Base-by-base conservation (phyloP, 2,888 invertebrate genomes). In the Caenorhabditis drosophilae region DNA sequence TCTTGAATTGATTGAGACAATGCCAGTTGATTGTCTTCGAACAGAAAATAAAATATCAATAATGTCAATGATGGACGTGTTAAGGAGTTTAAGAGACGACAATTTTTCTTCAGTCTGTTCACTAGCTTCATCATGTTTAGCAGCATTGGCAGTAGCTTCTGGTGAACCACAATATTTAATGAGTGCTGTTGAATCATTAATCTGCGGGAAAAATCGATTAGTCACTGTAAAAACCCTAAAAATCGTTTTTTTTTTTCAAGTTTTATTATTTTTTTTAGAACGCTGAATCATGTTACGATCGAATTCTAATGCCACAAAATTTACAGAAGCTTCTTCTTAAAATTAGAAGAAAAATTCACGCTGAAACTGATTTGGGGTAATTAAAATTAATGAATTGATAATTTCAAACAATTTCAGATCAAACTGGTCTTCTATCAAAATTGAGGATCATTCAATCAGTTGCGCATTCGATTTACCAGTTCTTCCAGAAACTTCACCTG, bases 61-160 rank as follows among this genome's bases (percentile, higher is more conserved):
- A 58, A 88, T 89, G 88, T 84, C 91, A 38, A 86, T 96, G 47
- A 93, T 93, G 84, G 89, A 90, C 70, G 88, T 94, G 77, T 86
- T 96, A 47, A 87, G 92, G 48, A 45, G 55, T 22, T 66, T 83
- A 42, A 59, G 79, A 49, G 59, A 67, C 53, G 72, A 78, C 38
- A 78, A 73, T 52, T 70, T 71, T 36, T 63, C 75, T 3, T 63
- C 67, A n/a, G 81, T 95, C 78, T 92, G 92, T 20, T 90, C 92
- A 4, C 88, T 93, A 60, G 92, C 94, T 49, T 92, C 93, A 84
- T 91, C 96, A 1, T 94, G 94, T 76, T 87, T 98, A 9, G 88
- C 96, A 51, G 92, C 93, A 53, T 87, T 97, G 62, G 92, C 93
- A 15, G 91, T 96, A 46, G 94, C 95, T 1, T 88, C 92, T 54